Base-by-base conservation (phyloP, 2,113 vertebrate species). In the Catharus fuscescens region DNA sequence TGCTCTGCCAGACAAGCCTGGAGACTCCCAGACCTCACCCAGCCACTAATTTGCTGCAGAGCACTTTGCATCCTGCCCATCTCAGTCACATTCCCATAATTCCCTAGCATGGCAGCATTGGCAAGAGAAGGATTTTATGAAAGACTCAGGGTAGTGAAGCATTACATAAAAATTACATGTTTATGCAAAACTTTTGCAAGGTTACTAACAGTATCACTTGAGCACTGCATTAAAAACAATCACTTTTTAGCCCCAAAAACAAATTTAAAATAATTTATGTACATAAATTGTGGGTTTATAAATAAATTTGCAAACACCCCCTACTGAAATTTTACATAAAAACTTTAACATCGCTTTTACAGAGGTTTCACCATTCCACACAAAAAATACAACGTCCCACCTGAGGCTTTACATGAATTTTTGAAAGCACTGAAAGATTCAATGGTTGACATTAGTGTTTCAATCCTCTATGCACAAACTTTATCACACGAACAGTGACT, bases 31-130 rank as follows among this genome's bases (percentile, higher is more conserved):
- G 61, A 44, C n/a, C 57, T 56, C 25, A 1, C 23, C n/a, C 10
- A 12, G 52, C 29, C 60, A 4, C 52, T 47, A 3, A 50, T 34
- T 57, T 62, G 54, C 67, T 17, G 45, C 52, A 38, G 32, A 50
- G 28, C 4, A 5, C 7, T 88, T 26, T 7, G 14, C 18, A 42
- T 26, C 56, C 50, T 14, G 24, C 56, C 48, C 28, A 14, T 19
- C n/a, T 53, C 14, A 3, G 8, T 5, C 42, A 9, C 31, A 17
- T 12, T 50, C 50, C 48, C 85, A 54, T 19, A 7, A 20, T 21
- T 25, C 42, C 54, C 26, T 9, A 62, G 9, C 45, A 45, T 1
- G 0, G 21, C 17, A 23, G 12, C 42, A 2, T 0, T 11, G 72
- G 47, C 42, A 59, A 48, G n/a, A 45, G n/a, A 17, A 88, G 17